Percentiles rank a stretch among this genome's conserved stretches.
These are phyloP conservation scores for Pangasius djambal DNA, from an alignment of 2,797 vertebrate genomes.

Conservation along the genomic window DNA sequence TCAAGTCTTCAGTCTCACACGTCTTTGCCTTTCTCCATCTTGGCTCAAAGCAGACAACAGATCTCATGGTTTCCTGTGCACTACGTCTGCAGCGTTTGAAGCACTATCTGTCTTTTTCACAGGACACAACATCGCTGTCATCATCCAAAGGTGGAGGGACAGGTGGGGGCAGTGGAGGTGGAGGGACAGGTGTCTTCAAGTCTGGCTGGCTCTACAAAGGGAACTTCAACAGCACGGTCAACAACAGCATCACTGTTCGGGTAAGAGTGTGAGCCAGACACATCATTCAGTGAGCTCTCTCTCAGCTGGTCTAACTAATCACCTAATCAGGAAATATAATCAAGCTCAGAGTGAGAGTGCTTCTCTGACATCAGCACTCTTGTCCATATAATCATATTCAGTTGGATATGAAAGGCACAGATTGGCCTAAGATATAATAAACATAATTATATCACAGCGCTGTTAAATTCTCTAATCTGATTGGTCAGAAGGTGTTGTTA, in stretches of 20 bases:
- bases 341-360: neutral
- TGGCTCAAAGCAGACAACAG: neutral
- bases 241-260: conserved; percentile 96
- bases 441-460: neutral
- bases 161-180: conserved; percentile 69
- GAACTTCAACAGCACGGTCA: conserved; percentile 98
- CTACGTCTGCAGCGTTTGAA: neutral
- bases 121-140: conserved; percentile 97
- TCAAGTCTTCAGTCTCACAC: neutral
- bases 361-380: neutral
- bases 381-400: conserved; percentile 14
- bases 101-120: conserved; percentile 35
- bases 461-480: neutral
- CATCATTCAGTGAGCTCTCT: neutral
- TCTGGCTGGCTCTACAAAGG: conserved; percentile 99
- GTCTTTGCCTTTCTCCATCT: neutral
- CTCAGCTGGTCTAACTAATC: conserved; percentile 11
- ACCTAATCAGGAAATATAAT: conserved; percentile 15
- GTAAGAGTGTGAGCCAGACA: conserved; percentile 73
- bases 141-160: conserved; percentile 93
- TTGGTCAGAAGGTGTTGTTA: conserved; percentile 4
- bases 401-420: conserved; percentile 12
- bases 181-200: conserved; percentile 87
- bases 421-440: conserved; percentile 5
- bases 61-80: conserved; percentile 27